A percentile compares a stretch with the other conserved stretches of the same genome.
Evolutionary conservation across 2,888 invertebrate genomes (phyloP).

Genomic region (Panorpa germanica): DNA sequence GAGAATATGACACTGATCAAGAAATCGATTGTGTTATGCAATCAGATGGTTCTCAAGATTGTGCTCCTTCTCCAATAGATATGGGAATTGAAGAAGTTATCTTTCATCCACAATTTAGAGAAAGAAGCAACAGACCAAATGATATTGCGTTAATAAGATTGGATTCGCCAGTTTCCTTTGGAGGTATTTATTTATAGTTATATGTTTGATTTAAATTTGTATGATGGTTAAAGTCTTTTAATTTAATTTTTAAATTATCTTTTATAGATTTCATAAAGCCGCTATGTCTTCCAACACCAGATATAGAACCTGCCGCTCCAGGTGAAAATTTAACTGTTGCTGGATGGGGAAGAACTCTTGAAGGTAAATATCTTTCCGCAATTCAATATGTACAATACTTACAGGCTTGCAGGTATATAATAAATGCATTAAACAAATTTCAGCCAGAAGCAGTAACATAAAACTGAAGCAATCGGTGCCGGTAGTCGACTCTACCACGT

Average conservation of each 20-base stretch:
- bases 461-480: too few relatives aligned
- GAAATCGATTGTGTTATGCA: conserved; percentile 16
- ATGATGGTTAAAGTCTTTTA: too few relatives aligned
- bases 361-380: too few relatives aligned
- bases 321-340: conserved; percentile 31
- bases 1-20: conserved; percentile 42
- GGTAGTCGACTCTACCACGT: too few relatives aligned
- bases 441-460: too few relatives aligned
- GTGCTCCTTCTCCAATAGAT: conserved; percentile 29
- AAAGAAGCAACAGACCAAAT: conserved; percentile 29
- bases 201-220: too few relatives aligned
- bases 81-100: conserved; percentile 39
- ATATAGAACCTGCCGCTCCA: conserved; percentile 22
- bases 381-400: too few relatives aligned
- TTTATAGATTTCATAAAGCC: conserved; percentile 35
- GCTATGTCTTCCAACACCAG: conserved; percentile 29
- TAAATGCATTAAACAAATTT: too few relatives aligned
- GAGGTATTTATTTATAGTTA: too few relatives aligned
- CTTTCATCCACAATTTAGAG: conserved; percentile 39
- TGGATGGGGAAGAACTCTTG: conserved; percentile 37
- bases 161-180: conserved; percentile 22
- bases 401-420: too few relatives aligned
- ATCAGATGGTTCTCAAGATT: conserved; percentile 10
- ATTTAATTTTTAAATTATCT: conserved; percentile 18
- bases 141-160: conserved; percentile 37